A percentile compares a stretch with the other conserved stretches of the same genome.
phyloP scores from a whole-genome alignment of 2,888 invertebrate species.

The Liposcelis brunnea region DNA sequence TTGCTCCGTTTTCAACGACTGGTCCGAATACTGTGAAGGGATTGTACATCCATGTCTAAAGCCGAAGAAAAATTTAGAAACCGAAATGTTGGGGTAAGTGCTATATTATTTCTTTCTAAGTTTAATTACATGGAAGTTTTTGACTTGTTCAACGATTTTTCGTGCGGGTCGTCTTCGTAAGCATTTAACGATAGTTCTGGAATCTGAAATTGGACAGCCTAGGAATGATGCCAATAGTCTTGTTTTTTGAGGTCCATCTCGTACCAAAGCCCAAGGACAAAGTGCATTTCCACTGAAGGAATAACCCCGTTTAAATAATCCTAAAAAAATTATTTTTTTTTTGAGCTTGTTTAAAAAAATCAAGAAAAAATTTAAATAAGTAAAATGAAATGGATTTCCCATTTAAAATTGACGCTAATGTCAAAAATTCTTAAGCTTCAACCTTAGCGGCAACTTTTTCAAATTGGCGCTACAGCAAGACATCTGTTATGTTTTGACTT shows the following conservation, averaged over 20 bases:
- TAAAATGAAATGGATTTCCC: too few species aligned
- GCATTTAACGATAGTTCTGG: constrained; percentile 10
- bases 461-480: too few species aligned
- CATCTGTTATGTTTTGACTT: too few species aligned
- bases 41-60: constrained; percentile 20
- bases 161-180: constrained; percentile 11
- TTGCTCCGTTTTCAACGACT: constrained; percentile 23
- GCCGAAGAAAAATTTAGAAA: too few species aligned
- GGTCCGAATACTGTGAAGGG: constrained; percentile 24
- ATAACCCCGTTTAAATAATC: constrained; percentile 40
- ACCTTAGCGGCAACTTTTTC: too few species aligned
- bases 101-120: too few species aligned
- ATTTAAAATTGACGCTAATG: too few species aligned
- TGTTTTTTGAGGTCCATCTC: constrained; percentile 25
- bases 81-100: too few species aligned
- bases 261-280: constrained; percentile 38
- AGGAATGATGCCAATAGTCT: constrained; percentile 10
- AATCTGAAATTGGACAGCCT: constrained; percentile 11
- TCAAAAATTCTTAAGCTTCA: too few species aligned
- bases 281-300: constrained; percentile 54
- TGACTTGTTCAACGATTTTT: constrained; percentile 10
- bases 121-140: not conserved
- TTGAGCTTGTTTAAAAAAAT: too few species aligned
- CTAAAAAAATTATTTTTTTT: too few species aligned
- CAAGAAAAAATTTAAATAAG: too few species aligned